Evolutionary conservation across 2,888 invertebrate genomes (phyloP).

Genomic region (Suillia variegata): DNA sequence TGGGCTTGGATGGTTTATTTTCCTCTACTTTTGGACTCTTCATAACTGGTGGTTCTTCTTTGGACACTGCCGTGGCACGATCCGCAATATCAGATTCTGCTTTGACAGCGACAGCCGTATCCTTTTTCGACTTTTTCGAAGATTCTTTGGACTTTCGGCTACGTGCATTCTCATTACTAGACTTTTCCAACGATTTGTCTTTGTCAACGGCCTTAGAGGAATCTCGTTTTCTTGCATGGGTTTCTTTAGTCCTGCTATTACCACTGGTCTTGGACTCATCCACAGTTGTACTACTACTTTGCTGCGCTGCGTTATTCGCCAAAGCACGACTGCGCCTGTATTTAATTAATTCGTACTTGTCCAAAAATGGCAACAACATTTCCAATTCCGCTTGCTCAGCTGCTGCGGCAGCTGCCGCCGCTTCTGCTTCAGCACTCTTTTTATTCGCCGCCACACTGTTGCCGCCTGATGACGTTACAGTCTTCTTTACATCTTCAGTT

Average conservation of each 20-base stretch:
- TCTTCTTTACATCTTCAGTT: conserved; percentile 15
- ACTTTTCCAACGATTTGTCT: conserved; percentile 20
- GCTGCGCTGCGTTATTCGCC: conserved; percentile 56
- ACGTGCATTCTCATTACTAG: conserved; percentile 1
- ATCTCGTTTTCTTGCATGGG: conserved; percentile 33
- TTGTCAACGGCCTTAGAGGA: conserved; percentile 5
- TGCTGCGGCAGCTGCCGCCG: conserved; percentile 46
- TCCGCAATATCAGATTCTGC: conserved; percentile 18
- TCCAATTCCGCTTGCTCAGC: conserved; percentile 51
- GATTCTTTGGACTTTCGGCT: conserved; percentile 17
- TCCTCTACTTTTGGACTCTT: conserved; percentile 14
- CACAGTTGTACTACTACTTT: conserved; percentile 28
- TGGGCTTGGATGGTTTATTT: conserved; percentile 11
- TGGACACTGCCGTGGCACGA: conserved; percentile 11
- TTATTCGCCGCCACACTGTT: conserved; percentile 27
- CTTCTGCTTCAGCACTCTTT: conserved; percentile 33
- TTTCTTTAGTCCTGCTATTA: conserved; percentile 41
- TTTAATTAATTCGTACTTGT: conserved; percentile 69
- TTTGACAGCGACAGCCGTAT: conserved; percentile 2
- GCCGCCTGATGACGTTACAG: conserved; percentile 1
- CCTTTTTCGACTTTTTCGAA: conserved; percentile 13
- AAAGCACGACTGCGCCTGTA: conserved; percentile 65
- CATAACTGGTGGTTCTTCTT: conserved; percentile 2
- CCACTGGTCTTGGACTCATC: conserved; percentile 36
- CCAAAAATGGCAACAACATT: conserved; percentile 60